A percentile compares a stretch with the other conserved stretches of the same genome.
Conservation (phyloP, 2,888 invertebrate species). For the Coenonympha arcania region DNA sequence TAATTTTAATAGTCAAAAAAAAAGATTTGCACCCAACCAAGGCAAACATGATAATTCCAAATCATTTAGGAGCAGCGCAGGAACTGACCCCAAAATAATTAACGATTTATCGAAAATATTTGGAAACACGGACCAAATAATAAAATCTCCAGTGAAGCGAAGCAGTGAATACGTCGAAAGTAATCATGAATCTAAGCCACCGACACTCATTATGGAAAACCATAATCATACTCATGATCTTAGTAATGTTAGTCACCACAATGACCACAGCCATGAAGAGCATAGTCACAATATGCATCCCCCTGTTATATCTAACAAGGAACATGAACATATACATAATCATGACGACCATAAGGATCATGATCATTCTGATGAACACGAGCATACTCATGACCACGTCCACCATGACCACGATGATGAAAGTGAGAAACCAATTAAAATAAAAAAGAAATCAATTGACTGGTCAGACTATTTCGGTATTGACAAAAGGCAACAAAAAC, state of each 20-base stretch:
- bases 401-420: slow-evolving; percentile 35
- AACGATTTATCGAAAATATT: slow-evolving; percentile 81
- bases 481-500: slow-evolving; percentile 83
- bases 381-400: slow-evolving; percentile 29
- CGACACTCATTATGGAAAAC: slow-evolving; percentile 41
- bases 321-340: slow-evolving; percentile 37
- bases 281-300: slow-evolving; percentile 34
- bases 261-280: slow-evolving; percentile 55
- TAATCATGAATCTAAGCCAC: slow-evolving; percentile 58
- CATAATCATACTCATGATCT: slow-evolving; percentile 49
- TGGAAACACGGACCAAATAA: slow-evolving; percentile 59
- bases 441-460: slow-evolving; percentile 87
- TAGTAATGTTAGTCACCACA: slow-evolving; percentile 36
- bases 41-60: slow-evolving; percentile 50
- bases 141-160: slow-evolving; percentile 73
- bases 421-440: slow-evolving; percentile 63
- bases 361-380: slow-evolving; percentile 21
- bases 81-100: slow-evolving; percentile 80
- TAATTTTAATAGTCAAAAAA: slow-evolving; percentile 46
- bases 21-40: slow-evolving; percentile 48
- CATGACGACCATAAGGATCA: slow-evolving; percentile 25
- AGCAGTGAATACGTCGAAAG: slow-evolving; percentile 54
- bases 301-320: slow-evolving; percentile 23
- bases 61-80: slow-evolving; percentile 58
- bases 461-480: slow-evolving; percentile 92